Evolutionary conservation across 2,797 vertebrate genomes (phyloP), one percentile per base, ranked within the genome.

Genomic region (Apogon hyalosoma): DNA sequence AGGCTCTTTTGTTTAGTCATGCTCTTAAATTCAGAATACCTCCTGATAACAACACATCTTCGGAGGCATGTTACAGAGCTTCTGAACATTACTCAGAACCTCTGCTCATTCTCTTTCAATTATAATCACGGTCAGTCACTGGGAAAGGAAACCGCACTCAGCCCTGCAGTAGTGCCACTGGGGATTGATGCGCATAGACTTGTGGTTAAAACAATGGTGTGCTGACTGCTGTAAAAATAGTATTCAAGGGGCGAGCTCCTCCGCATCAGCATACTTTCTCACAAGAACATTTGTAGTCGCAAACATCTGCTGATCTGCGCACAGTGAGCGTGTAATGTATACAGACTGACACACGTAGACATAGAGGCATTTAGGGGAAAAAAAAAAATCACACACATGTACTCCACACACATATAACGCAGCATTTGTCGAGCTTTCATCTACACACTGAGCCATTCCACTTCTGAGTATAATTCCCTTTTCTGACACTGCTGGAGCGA

Each of bases 171-270:
- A 53, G 75, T 60, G 69, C 78, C 84, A 43, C 67, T 61, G 82
- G 87, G 88, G 83, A 88, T 69, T 73, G 77, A 88, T 90, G 83
- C 67, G 33, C 73, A 56, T 59, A 85, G 87, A 89, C 85, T 85
- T 91, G 90, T 80, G 91, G 88, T 91, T 85, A 61, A 85, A 91
- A 91, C 87, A 90, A 90, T 82, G 80, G 63, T 80, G 72, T 62
- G 36, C 82, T 80, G 80, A 82, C 87, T 85, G 86, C 79, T 83
- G 76, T 90, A 89, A 88, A 91, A 92, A 90, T 87, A 88, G 77
- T 75, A 75, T 77, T 85, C 78, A 60, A 73, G 73, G 78, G 75
- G 80, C 73, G 71, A 78, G 77, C 83, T 79, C 61, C 73, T 77
- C 55, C 42, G 31, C 71, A 80, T 84, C 80, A 40, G 79, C 82